Evolutionary conservation across 2,797 vertebrate genomes (phyloP).

Genomic region (Gadopsis bispinosus): DNA sequence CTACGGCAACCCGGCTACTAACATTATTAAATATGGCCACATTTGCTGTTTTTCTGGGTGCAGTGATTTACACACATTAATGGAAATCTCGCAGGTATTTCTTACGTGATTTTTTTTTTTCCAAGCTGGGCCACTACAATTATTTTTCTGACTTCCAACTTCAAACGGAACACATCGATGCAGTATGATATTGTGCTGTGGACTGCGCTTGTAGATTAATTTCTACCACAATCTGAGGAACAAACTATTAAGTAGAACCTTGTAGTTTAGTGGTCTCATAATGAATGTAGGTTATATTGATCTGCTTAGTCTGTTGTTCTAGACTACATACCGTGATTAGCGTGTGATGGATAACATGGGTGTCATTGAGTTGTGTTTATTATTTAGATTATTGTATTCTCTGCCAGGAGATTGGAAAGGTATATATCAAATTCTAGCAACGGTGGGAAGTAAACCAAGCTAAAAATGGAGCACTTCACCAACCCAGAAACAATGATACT

Average conservation of each 20-base stretch:
- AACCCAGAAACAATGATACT: slow-evolving; percentile 1
- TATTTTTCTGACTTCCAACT: background rate
- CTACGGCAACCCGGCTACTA: background rate
- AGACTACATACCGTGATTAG: background rate
- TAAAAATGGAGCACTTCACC: background rate
- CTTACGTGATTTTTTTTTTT: background rate
- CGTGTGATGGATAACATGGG: background rate
- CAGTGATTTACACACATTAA: background rate
- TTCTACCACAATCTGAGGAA: slow-evolving; percentile 2
- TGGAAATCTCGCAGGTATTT: background rate
- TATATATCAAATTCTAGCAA: background rate
- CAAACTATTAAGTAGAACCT: background rate
- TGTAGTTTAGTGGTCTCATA: background rate
- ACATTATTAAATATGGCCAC: background rate
- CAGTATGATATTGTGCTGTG: background rate
- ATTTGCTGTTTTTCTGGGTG: background rate
- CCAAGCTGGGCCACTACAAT: slow-evolving; percentile 1
- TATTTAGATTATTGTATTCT: background rate
- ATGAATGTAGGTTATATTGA: background rate
- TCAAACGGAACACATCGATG: background rate
- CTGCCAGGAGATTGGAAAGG: background rate
- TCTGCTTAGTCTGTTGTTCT: background rate
- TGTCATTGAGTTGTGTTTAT: background rate
- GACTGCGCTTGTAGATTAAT: background rate
- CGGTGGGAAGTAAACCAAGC: background rate